A percentile compares a stretch with the other conserved stretches of the same genome.
phyloP scores from a whole-genome alignment of 2,888 invertebrate species.

The Schizotus pectinicornis region DNA sequence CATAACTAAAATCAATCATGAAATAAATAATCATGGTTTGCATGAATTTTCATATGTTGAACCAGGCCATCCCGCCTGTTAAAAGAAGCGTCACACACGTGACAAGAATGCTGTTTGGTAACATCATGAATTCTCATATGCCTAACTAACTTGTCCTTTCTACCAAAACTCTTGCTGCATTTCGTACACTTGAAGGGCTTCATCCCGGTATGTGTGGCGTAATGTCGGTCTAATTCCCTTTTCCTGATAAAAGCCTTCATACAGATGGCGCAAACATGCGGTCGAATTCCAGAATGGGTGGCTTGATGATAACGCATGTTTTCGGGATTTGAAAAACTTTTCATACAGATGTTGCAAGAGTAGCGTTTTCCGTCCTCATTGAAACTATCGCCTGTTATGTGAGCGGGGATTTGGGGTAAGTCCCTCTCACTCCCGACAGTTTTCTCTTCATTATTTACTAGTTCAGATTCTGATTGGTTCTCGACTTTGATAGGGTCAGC shows the following conservation, averaged over 20 bases:
- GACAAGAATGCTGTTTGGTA: slow-evolving; percentile 60
- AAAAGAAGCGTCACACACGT: slow-evolving; percentile 67
- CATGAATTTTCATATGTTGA: slow-evolving; percentile 66
- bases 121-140: slow-evolving; percentile 72
- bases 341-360: slow-evolving; percentile 46
- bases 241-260: slow-evolving; percentile 72
- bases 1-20: no score
- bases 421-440: slow-evolving; percentile 32
- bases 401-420: slow-evolving; percentile 47
- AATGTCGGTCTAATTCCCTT: slow-evolving; percentile 73
- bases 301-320: slow-evolving; percentile 45
- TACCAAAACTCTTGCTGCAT: slow-evolving; percentile 71
- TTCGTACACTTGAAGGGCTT: slow-evolving; percentile 72
- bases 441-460: slow-evolving; percentile 24
- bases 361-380: slow-evolving; percentile 28
- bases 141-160: slow-evolving; percentile 72
- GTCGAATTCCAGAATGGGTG: slow-evolving; percentile 53
- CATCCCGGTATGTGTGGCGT: slow-evolving; percentile 70
- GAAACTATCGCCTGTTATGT: slow-evolving; percentile 50
- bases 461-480: slow-evolving; percentile 38
- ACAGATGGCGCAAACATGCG: slow-evolving; percentile 70
- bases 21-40: slow-evolving; percentile 1
- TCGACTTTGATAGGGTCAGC: slow-evolving; percentile 29
- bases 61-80: slow-evolving; percentile 65
- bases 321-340: slow-evolving; percentile 48